phyloP scores from a whole-genome alignment of 2,797 vertebrate species.

The Rhabdomys pumilio region DNA sequence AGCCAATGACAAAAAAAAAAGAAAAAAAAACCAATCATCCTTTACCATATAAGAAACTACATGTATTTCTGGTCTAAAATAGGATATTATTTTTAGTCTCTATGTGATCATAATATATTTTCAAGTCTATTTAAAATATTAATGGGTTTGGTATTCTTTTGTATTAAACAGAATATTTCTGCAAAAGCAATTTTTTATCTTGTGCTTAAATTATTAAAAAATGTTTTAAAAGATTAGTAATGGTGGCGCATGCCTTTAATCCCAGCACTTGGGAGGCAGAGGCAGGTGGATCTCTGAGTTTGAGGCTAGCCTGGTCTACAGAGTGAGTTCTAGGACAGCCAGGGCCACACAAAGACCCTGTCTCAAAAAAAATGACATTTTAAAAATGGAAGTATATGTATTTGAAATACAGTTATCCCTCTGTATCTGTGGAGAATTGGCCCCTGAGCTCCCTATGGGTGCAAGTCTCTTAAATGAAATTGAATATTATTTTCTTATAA shows the following conservation, averaged over 20 bases:
- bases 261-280: neutral
- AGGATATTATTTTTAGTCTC: slow-evolving; percentile 67
- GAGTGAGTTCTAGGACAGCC: neutral
- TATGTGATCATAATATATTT: slow-evolving; percentile 10
- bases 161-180: slow-evolving; percentile 35
- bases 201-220: slow-evolving; percentile 54
- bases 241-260: neutral
- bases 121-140: slow-evolving; percentile 68
- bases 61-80: slow-evolving; percentile 59
- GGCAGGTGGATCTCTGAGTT: neutral
- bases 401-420: neutral
- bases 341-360: neutral
- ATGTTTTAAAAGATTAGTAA: slow-evolving; percentile 25
- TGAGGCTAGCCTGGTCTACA: neutral
- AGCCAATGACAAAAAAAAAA: slow-evolving; percentile 21
- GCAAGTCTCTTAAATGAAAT: neutral
- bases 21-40: slow-evolving; percentile 47
- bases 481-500: neutral
- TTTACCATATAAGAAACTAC: slow-evolving; percentile 47
- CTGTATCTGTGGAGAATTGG: neutral
- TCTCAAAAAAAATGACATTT: slow-evolving; percentile 34
- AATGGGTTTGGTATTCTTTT: slow-evolving; percentile 56
- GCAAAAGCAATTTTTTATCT: slow-evolving; percentile 68
- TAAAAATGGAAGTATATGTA: slow-evolving; percentile 21
- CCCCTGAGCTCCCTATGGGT: no score